Conservation (phyloP, 2,113 vertebrate species). For the Labrus mixtus region DNA sequence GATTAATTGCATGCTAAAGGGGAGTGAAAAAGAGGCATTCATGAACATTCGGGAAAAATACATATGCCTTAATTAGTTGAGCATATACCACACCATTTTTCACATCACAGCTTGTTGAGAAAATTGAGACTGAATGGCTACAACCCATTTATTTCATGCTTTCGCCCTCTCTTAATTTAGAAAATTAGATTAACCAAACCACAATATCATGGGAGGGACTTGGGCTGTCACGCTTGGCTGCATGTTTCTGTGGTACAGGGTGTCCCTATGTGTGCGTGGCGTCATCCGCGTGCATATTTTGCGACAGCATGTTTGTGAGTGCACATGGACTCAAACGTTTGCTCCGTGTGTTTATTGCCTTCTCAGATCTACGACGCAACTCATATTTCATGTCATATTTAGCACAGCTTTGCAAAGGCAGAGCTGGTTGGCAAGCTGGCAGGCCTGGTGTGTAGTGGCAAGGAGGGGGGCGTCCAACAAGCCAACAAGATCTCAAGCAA, state of each 20-base stretch:
- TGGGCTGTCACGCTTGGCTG: slow-evolving; percentile 24
- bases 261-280: slow-evolving; percentile 5
- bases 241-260: slow-evolving; percentile 24
- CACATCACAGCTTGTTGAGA: slow-evolving; percentile 42
- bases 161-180: slow-evolving; percentile 35
- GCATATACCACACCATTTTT: slow-evolving; percentile 32
- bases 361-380: slow-evolving; percentile 45
- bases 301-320: slow-evolving; percentile 32
- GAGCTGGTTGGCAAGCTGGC: slow-evolving; percentile 28
- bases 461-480: slow-evolving; percentile 3
- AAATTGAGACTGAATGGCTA: slow-evolving; percentile 44
- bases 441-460: slow-evolving; percentile 25
- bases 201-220: slow-evolving; percentile 27
- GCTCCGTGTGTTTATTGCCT: slow-evolving; percentile 54
- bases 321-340: slow-evolving; percentile 44
- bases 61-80: slow-evolving; percentile 52
- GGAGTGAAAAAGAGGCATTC: slow-evolving; percentile 8
- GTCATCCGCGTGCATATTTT: slow-evolving; percentile 3
- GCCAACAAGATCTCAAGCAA: slow-evolving; percentile 36
- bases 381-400: slow-evolving; percentile 74
- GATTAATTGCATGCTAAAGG: slow-evolving; percentile 45
- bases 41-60: slow-evolving; percentile 37
- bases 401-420: slow-evolving; percentile 57
- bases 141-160: slow-evolving; percentile 29
- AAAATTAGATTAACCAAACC: slow-evolving; percentile 46